A percentile compares a stretch with the other conserved stretches of the same genome.
Evolutionary conservation across 2,113 vertebrate species (phyloP).

Genomic region (Riparia riparia): DNA sequence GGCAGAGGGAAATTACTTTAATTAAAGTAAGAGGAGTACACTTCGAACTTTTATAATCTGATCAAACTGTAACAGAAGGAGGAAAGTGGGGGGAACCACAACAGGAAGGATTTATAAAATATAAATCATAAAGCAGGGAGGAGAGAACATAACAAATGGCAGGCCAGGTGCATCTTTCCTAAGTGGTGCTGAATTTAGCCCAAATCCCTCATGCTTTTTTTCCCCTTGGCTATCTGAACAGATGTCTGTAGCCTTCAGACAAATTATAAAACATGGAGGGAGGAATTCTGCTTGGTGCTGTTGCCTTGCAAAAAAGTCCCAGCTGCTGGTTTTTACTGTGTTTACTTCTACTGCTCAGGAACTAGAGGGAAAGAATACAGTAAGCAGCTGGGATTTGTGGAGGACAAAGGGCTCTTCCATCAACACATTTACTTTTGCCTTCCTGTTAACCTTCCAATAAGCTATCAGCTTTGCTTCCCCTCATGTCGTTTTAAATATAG

Average conservation of each 20-base stretch:
- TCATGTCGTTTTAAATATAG: not conserved
- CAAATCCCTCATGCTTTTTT: conserved; percentile 43
- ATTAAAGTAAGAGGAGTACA: conserved; percentile 55
- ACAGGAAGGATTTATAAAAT: conserved; percentile 50
- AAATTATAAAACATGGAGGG: conserved; percentile 57
- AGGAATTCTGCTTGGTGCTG: not conserved
- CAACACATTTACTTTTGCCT: not conserved
- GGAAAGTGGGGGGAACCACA: not conserved
- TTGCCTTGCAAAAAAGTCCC: not conserved
- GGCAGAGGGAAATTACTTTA: conserved; percentile 46
- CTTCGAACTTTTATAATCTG: conserved; percentile 48
- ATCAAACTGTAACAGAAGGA: conserved; percentile 62
- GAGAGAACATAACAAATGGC: conserved; percentile 56
- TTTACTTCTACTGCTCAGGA: not conserved
- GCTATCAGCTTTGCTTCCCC: not conserved
- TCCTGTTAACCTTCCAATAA: not conserved
- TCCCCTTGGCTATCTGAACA: conserved; percentile 30
- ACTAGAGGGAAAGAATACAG: not conserved
- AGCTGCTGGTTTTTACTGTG: not conserved
- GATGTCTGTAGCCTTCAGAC: conserved; percentile 56
- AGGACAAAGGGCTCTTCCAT: not conserved
- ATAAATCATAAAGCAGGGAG: conserved; percentile 50
- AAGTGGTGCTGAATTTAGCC: conserved; percentile 64
- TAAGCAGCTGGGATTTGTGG: not conserved
- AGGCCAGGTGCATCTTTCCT: conserved; percentile 54